These are phyloP conservation scores for Eueremaeus valkanovi DNA, from an alignment of 2,888 invertebrate species.

Conservation along the genomic window DNA sequence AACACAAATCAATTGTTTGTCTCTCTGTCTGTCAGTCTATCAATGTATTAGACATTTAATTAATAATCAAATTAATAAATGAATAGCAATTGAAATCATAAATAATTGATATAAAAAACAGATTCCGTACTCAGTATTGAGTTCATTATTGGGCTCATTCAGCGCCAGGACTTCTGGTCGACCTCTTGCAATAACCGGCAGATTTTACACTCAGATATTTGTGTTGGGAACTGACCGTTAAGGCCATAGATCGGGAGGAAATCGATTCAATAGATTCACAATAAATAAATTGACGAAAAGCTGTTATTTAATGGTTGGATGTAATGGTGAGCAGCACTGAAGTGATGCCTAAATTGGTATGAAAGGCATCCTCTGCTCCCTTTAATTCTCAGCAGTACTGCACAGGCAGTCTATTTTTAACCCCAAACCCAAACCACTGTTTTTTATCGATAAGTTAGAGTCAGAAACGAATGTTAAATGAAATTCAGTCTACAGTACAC, in stretches of 20 bases:
- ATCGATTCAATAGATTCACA: constrained; percentile 2
- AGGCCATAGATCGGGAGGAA: constrained; percentile 12
- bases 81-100: no score
- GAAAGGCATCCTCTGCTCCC: constrained; percentile 12
- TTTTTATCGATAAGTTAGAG: constrained; percentile 9
- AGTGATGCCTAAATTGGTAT: constrained; percentile 34
- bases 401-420: constrained; percentile 19
- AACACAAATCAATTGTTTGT: no score
- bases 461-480: neutral
- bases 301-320: constrained; percentile 16
- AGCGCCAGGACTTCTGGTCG: neutral
- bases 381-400: constrained; percentile 22
- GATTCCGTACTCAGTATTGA: constrained; percentile 3
- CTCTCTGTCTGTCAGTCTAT: no score
- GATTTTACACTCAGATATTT: neutral
- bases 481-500: neutral
- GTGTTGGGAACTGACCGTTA: neutral
- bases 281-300: neutral
- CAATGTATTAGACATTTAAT: no score
- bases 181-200: neutral
- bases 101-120: neutral
- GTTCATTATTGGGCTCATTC: constrained; percentile 15
- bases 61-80: no score
- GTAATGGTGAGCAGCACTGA: constrained; percentile 8
- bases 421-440: constrained; percentile 25